Percentiles rank a stretch among this genome's conserved stretches.
Evolutionary conservation across 2,797 vertebrate genomes (phyloP).

Genomic region (Balearica regulorum): DNA sequence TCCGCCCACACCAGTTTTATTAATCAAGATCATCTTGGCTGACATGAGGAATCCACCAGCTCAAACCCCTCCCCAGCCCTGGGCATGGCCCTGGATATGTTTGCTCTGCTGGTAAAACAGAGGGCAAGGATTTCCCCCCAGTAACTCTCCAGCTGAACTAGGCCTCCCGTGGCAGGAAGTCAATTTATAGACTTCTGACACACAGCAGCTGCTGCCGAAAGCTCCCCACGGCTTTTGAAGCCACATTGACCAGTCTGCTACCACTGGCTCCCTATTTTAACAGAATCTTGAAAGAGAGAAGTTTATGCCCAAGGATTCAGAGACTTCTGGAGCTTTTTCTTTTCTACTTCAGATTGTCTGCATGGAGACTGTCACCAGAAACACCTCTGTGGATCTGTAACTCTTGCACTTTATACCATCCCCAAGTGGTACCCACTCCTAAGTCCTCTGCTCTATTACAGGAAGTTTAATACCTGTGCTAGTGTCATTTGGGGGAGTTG

Average conservation of each 20-base stretch:
- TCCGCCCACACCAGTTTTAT: neutral
- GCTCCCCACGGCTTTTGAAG: neutral
- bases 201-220: slow-evolving; percentile 3
- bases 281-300: neutral
- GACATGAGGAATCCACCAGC: neutral
- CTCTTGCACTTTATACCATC: neutral
- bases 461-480: neutral
- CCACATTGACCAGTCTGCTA: neutral
- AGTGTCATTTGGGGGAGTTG: neutral
- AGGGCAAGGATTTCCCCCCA: neutral
- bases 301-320: neutral
- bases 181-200: slow-evolving; percentile 37
- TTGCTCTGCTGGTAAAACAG: neutral
- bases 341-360: neutral
- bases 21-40: neutral
- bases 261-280: neutral
- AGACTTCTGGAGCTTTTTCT: neutral
- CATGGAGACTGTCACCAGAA: neutral
- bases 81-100: neutral
- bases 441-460: neutral
- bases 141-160: neutral
- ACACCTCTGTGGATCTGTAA: neutral
- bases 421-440: neutral
- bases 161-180: neutral
- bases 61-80: neutral